Evolutionary conservation across 2,113 vertebrate species (phyloP).

Genomic region (Cebus imitator): DNA sequence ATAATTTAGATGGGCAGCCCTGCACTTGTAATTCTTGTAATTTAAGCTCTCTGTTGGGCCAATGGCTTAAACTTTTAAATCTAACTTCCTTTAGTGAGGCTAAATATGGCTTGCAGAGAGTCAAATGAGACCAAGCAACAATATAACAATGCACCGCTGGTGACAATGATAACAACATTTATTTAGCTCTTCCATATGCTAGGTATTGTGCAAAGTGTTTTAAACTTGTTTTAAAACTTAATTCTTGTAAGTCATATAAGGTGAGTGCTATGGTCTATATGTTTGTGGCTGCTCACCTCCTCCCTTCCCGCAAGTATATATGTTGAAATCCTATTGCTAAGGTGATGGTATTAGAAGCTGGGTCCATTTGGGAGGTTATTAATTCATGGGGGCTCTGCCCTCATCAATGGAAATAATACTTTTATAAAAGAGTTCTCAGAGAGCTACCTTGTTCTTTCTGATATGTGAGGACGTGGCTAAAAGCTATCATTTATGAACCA

Average conservation of each 20-base stretch:
- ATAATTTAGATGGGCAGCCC: background rate
- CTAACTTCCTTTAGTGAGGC: background rate
- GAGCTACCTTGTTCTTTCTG: background rate
- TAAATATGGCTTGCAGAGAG: background rate
- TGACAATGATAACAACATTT: background rate
- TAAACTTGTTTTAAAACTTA: background rate
- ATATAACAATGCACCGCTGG: background rate
- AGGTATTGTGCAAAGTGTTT: background rate
- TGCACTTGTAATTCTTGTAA: background rate
- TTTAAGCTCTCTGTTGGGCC: background rate
- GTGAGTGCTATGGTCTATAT: background rate
- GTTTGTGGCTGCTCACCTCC: background rate
- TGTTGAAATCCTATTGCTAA: background rate
- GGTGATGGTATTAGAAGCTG: background rate
- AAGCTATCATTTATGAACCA: background rate
- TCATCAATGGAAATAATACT: background rate
- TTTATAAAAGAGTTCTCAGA: background rate
- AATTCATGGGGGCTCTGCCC: background rate
- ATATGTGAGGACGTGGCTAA: background rate
- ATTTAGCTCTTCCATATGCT: background rate
- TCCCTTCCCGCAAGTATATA: background rate
- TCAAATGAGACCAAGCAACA: conserved; percentile 9
- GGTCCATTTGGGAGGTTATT: background rate
- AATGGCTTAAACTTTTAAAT: background rate
- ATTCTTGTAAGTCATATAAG: background rate